Base-by-base conservation (phyloP, 2,113 vertebrate species). In the Alces alces region DNA sequence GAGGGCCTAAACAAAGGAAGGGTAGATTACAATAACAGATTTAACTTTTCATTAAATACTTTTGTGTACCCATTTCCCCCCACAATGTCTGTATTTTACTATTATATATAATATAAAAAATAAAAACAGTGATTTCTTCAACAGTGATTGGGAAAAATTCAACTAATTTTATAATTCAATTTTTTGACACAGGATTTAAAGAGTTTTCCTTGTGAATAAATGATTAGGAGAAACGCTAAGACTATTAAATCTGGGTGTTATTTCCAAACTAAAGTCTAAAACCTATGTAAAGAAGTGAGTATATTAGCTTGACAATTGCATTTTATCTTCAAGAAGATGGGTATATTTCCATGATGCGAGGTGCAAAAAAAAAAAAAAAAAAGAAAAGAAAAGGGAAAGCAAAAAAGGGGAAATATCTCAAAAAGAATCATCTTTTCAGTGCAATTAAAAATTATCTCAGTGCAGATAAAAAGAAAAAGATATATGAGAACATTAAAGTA, bases 21-120 rank as follows among this genome's bases (percentile, higher is more conserved):
- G 57, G 28, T 5, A 45, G 54, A 80, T 60, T 86, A 89, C 14
- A 9, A 39, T 70, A 92, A 91, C 4, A 89, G 43, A 93, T 50
- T 76, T 96, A 80, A 79, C 21, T 60, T 76, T 85, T 94, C 28
- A 95, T 73, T 95, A 89, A 93, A 70, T 89, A 86, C 23, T 86
- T 91, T 47, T 94, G 43, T 70, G 10, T 78, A 88, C n/a, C 64
- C 47, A 95, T 33, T 84, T 25, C 19, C 2, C 4, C 17, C 19
- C 30, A 10, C 11, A 79, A 92, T 13, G 52, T 60, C 43, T 89
- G 27, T 54, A 89, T 91, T 92, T 92, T 89, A 89, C 25, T 89
- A 79, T 30, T 43, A 23, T 21, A 80, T 27, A 76, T 15, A 70
- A 79, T 45, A 83, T 76, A 86, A 95, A 91, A 82, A 93, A 28